Evolutionary conservation across 1,140 invertebrate genomes (phyloP).

Genomic region (Heliothis subflexa): DNA sequence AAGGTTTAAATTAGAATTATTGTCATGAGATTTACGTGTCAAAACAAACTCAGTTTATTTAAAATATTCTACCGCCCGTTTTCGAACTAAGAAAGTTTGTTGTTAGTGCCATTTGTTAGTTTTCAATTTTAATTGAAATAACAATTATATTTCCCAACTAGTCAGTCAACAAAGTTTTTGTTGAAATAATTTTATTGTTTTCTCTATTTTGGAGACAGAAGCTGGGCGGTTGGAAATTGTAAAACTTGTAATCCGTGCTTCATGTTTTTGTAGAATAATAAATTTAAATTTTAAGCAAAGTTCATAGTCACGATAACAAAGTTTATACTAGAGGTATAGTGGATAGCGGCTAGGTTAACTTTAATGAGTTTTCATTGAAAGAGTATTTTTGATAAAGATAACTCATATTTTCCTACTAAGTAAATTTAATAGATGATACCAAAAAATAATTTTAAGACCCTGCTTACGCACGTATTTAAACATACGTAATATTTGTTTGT

Average conservation of each 20-base stretch:
- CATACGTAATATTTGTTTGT: no score
- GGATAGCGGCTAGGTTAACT: not conserved
- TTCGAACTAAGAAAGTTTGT: conserved; percentile 14
- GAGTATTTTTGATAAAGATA: not conserved
- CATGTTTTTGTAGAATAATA: conserved; percentile 14
- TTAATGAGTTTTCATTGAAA: not conserved
- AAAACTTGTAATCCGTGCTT: not conserved
- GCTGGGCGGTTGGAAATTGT: not conserved
- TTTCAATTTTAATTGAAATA: conserved; percentile 37
- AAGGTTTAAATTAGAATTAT: not conserved
- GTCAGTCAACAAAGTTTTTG: conserved; percentile 13
- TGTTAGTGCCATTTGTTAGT: conserved; percentile 21
- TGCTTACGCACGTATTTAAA: no score
- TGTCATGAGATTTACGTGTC: not conserved
- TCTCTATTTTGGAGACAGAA: conserved; percentile 16
- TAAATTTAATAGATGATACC: no score
- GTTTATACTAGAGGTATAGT: not conserved
- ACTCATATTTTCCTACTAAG: no score
- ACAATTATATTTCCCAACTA: conserved; percentile 21
- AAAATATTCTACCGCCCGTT: not conserved
- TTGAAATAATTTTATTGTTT: conserved; percentile 28
- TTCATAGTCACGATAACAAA: not conserved
- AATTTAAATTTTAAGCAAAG: conserved; percentile 6
- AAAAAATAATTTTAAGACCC: no score
- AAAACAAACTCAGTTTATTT: conserved; percentile 7